These are phyloP conservation scores for Pontoporia blainvillei DNA, from an alignment of 2,113 vertebrate genomes.

Conservation along the genomic window DNA sequence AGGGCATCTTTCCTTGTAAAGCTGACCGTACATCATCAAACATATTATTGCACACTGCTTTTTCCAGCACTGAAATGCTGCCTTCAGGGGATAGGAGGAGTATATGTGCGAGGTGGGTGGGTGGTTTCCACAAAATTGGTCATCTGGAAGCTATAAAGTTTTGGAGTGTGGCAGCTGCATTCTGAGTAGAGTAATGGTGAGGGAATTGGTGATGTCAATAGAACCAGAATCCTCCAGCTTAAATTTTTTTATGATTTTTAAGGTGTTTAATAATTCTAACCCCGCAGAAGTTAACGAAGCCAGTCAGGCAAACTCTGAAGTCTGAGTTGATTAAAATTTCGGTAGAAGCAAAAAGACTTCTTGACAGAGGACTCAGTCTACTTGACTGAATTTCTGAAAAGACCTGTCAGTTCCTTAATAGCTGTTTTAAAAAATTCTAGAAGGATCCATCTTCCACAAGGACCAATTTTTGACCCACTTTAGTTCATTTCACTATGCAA, in stretches of 20 bases:
- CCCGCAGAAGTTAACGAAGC: constrained; percentile 2
- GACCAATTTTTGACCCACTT: background rate
- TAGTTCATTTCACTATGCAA: background rate
- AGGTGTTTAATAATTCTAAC: background rate
- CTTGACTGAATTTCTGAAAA: background rate
- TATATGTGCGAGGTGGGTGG: no score
- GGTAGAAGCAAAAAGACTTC: background rate
- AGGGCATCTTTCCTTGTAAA: background rate
- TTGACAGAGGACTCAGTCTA: background rate
- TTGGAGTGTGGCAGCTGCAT: background rate
- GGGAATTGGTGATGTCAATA: background rate
- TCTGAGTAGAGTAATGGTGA: background rate
- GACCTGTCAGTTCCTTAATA: background rate
- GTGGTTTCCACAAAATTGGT: background rate
- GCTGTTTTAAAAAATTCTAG: background rate
- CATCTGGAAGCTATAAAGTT: constrained; percentile 23
- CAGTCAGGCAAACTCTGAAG: background rate
- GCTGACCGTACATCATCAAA: background rate
- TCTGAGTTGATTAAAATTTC: background rate
- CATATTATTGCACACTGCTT: background rate
- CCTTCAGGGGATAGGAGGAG: background rate
- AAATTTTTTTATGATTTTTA: background rate
- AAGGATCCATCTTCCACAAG: background rate
- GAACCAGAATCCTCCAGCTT: background rate
- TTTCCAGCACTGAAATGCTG: background rate